These are phyloP conservation scores for Chrosomus eos DNA, from an alignment of 2,797 vertebrate genomes.

Conservation along the genomic window DNA sequence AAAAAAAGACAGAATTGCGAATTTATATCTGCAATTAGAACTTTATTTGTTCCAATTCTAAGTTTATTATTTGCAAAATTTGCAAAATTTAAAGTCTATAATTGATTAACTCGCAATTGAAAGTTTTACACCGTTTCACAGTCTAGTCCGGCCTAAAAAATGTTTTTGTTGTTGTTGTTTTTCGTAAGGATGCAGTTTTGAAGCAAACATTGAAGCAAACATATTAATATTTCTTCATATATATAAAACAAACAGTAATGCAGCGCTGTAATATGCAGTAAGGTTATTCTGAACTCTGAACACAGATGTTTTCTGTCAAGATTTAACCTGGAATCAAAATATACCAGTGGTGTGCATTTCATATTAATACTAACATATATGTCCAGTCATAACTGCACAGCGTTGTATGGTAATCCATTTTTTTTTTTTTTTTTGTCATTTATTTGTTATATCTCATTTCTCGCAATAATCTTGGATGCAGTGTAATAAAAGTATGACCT, in stretches of 20 bases:
- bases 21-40: neutral
- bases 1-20: neutral
- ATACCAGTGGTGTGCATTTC: neutral
- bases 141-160: too few relatives aligned
- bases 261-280: neutral
- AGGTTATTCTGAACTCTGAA: neutral
- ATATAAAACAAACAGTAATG: neutral
- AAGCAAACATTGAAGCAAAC: neutral
- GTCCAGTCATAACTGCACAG: neutral
- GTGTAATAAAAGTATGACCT: constrained; percentile 69
- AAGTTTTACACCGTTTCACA: neutral
- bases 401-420: neutral
- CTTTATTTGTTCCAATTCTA: neutral
- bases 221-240: too few relatives aligned
- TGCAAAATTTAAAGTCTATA: too few relatives aligned
- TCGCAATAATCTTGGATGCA: constrained; percentile 60
- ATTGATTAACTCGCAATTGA: too few relatives aligned
- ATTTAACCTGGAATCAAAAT: neutral
- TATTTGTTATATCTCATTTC: constrained; percentile 51
- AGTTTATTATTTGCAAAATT: neutral
- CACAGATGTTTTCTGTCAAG: neutral
- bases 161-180: too few relatives aligned
- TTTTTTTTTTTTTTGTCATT: neutral
- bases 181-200: too few relatives aligned
- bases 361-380: neutral